Evolutionary conservation across 2,113 vertebrate species (phyloP).

Genomic region (Phalacrocorax carbo): DNA sequence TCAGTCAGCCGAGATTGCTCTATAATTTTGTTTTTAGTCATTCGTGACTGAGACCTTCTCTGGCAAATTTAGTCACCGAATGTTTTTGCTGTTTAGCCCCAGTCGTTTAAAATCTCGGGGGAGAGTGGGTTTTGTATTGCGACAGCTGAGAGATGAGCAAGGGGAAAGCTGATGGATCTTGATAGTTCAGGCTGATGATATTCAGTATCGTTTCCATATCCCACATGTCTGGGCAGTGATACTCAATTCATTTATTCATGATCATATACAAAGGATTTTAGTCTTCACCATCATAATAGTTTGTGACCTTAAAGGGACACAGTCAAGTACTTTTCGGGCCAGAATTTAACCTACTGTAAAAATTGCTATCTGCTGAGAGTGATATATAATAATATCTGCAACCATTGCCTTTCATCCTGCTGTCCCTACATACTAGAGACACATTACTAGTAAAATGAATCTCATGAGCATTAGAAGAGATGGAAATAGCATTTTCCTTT

Average conservation of each 20-base stretch:
- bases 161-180: conserved; percentile 64
- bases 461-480: not conserved
- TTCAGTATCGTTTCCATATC: conserved; percentile 52
- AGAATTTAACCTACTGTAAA: conserved; percentile 56
- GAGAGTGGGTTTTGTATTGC: conserved; percentile 58
- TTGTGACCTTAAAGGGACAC: conserved; percentile 60
- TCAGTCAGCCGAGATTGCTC: conserved; percentile 73
- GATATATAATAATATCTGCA: conserved; percentile 27
- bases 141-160: conserved; percentile 66
- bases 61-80: conserved; percentile 70
- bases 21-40: conserved; percentile 78
- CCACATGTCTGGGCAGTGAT: conserved; percentile 50
- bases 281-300: conserved; percentile 59
- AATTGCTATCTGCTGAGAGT: conserved; percentile 30
- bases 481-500: not conserved
- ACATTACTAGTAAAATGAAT: not conserved
- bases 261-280: conserved; percentile 61
- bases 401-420: not conserved
- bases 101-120: conserved; percentile 46
- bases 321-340: conserved; percentile 57
- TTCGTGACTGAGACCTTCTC: conserved; percentile 75
- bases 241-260: conserved; percentile 66
- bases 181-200: conserved; percentile 58
- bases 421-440: not conserved
- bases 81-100: conserved; percentile 67